Conservation (phyloP, 64 coral and sea anemone genomes). For the Montipora foliosa region DNA sequence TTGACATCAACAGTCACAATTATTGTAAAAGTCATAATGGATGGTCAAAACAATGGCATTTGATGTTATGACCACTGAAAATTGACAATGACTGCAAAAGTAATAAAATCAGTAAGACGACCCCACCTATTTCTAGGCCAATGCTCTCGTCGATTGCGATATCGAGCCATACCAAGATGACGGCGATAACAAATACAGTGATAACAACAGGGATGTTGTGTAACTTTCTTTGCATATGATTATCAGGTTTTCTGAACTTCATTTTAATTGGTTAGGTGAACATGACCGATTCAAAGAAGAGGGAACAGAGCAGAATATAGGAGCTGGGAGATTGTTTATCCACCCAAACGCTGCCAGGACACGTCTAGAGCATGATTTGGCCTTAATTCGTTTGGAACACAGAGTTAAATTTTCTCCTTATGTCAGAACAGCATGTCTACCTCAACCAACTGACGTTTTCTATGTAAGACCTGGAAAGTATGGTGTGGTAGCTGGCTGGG, state of each 20-base stretch:
- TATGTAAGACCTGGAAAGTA: constrained; percentile 69
- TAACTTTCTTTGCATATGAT: no score
- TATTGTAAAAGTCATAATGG: not conserved
- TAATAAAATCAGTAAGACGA: no score
- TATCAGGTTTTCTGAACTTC: no score
- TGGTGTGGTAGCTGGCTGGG: constrained; percentile 90
- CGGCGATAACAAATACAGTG: no score
- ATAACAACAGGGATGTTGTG: no score
- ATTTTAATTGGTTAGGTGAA: constrained; percentile 65
- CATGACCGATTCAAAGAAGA: constrained; percentile 73
- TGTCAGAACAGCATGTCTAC: constrained; percentile 84
- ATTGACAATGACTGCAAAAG: no score
- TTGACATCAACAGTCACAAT: not conserved
- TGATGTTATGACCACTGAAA: no score
- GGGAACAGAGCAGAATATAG: constrained; percentile 86
- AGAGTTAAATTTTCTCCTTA: constrained; percentile 82
- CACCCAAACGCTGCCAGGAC: constrained; percentile 51
- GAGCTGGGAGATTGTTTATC: constrained; percentile 49
- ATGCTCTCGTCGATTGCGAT: no score
- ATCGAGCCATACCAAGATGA: no score
- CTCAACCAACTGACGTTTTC: constrained; percentile 48
- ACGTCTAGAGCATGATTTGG: constrained; percentile 77
- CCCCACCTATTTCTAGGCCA: no score
- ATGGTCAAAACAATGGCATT: no score
- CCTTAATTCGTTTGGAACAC: constrained; percentile 67